Evolutionary conservation across 2,888 invertebrate genomes (phyloP).

Genomic region (Apamea sordens): DNA sequence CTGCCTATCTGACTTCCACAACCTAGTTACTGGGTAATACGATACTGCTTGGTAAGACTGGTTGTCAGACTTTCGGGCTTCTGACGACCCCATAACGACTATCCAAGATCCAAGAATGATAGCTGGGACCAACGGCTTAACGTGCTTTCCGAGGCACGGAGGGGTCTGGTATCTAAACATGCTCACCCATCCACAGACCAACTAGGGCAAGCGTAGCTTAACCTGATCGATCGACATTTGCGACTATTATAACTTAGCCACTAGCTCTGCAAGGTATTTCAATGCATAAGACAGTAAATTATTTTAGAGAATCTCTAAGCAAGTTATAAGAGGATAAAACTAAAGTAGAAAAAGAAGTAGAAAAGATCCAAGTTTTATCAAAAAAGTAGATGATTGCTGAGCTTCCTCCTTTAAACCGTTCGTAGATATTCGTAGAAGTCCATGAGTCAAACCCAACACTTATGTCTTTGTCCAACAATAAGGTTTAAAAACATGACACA

Average conservation of each 20-base stretch:
- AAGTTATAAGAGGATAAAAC: not conserved
- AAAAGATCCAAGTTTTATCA: not conserved
- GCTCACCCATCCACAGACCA: too few species aligned
- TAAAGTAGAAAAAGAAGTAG: not conserved
- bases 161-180: too few species aligned
- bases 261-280: not conserved
- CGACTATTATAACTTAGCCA: too few species aligned
- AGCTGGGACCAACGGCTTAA: too few species aligned
- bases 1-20: too few species aligned
- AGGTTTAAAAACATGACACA: conserved; percentile 32
- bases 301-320: not conserved
- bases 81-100: too few species aligned
- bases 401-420: not conserved
- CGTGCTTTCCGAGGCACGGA: too few species aligned
- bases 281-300: not conserved
- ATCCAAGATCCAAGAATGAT: not conserved
- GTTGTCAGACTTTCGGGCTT: too few species aligned
- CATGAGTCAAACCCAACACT: conserved; percentile 25
- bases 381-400: not conserved
- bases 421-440: conserved; percentile 7
- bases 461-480: conserved; percentile 40
- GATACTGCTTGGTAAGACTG: too few species aligned
- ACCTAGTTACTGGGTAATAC: too few species aligned
- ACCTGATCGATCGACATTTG: too few species aligned
- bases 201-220: too few species aligned